A percentile compares a stretch with the other conserved stretches of the same genome.
Conservation (phyloP, 2,113 vertebrate species). For the Meles meles region DNA sequence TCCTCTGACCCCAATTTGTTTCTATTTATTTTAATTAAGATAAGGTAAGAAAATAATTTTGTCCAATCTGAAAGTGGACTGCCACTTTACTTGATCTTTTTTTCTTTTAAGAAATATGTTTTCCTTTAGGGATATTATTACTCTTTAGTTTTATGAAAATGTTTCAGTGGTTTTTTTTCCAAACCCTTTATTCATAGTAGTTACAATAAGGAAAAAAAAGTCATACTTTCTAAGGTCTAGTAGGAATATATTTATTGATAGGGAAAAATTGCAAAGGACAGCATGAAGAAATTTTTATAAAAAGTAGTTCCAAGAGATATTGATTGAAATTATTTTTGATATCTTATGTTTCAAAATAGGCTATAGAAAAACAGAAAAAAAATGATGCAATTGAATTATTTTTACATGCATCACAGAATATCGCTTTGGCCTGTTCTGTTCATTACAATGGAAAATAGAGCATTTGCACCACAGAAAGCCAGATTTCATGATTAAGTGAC, state of each 20-base stretch:
- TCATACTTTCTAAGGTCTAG: neutral
- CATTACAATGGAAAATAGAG: neutral
- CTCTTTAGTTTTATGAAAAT: conserved; percentile 47
- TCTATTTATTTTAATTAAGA: conserved; percentile 48
- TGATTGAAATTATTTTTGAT: conserved; percentile 50
- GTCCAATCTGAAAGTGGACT: neutral
- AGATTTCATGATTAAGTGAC: neutral
- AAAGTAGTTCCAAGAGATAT: neutral
- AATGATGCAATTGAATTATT: neutral
- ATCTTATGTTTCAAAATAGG: conserved; percentile 29
- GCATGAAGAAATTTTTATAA: conserved; percentile 17
- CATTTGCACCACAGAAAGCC: neutral
- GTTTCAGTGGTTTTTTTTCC: conserved; percentile 21
- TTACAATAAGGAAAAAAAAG: conserved; percentile 32
- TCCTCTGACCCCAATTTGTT: neutral
- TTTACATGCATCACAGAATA: neutral
- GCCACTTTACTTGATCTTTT: conserved; percentile 13
- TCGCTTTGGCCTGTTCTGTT: neutral
- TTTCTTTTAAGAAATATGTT: conserved; percentile 56
- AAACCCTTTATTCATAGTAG: neutral
- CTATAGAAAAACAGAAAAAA: neutral
- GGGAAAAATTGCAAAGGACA: conserved; percentile 1
- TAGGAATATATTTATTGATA: conserved; percentile 39
- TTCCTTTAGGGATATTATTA: conserved; percentile 58
- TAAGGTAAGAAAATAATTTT: neutral